Conservation (phyloP, 2,113 vertebrate genomes). For the Lagopus leucura region DNA sequence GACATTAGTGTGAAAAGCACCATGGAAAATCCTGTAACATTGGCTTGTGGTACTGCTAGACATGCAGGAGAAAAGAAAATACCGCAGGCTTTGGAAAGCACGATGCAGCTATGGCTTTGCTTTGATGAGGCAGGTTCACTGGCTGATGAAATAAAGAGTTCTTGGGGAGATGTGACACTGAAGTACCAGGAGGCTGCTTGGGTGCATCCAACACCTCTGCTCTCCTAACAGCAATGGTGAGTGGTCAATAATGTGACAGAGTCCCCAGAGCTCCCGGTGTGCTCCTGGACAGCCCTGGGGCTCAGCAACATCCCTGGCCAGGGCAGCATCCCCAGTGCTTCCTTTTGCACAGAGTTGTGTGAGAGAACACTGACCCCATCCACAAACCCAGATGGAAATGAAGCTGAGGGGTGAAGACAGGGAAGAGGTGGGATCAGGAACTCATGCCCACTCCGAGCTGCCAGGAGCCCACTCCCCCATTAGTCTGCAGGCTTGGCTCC, state of each 20-base stretch:
- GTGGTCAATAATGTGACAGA: accelerated
- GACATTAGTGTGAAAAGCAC: neutral
- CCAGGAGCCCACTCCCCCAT: neutral
- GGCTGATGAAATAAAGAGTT: neutral
- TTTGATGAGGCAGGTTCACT: accelerated
- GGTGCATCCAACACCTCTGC: accelerated
- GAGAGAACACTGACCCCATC: neutral
- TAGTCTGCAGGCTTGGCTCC: neutral
- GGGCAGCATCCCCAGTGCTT: neutral
- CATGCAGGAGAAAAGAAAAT: neutral
- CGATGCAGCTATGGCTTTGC: accelerated
- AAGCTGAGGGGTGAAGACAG: neutral
- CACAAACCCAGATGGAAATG: neutral
- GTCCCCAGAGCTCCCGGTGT: accelerated
- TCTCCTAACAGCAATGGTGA: accelerated
- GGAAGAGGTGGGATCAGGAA: neutral
- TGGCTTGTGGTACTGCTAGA: too few species aligned
- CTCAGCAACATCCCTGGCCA: neutral
- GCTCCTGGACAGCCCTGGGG: neutral
- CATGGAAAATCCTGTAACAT: neutral
- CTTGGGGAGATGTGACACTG: neutral
- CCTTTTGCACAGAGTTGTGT: accelerated
- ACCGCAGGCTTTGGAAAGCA: neutral
- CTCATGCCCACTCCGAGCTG: neutral
- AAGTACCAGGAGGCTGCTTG: neutral